Evolutionary conservation across 2,113 vertebrate genomes (phyloP).

Genomic region (Leptobrachium ailaonicum): DNA sequence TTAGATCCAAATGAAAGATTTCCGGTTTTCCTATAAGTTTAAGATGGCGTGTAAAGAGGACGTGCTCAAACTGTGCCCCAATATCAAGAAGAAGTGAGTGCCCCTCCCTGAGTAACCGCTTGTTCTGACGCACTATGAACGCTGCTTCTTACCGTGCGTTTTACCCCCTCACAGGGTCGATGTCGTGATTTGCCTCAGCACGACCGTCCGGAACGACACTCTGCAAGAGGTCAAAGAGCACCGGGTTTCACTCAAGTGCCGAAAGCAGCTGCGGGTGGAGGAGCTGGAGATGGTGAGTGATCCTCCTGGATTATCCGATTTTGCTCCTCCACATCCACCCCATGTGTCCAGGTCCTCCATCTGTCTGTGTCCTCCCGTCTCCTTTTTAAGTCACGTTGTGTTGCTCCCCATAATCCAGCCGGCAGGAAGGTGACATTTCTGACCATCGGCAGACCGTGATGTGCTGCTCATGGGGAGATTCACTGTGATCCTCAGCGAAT

Average conservation of each 20-base stretch:
- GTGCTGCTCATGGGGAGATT: too few relatives aligned
- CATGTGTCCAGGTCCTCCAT: too few relatives aligned
- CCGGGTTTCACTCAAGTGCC: slow-evolving; percentile 91
- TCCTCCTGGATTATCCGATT: too few relatives aligned
- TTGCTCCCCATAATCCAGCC: too few relatives aligned
- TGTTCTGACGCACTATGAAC: too few relatives aligned
- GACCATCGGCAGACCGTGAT: too few relatives aligned
- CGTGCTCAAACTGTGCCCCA: slow-evolving; percentile 92
- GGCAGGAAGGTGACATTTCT: too few relatives aligned
- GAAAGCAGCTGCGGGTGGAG: slow-evolving; percentile 92
- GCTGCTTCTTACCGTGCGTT: background rate
- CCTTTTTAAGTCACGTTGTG: too few relatives aligned
- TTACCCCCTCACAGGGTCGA: slow-evolving; percentile 77
- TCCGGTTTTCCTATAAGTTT: slow-evolving; percentile 96
- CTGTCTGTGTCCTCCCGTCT: too few relatives aligned
- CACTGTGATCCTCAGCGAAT: too few relatives aligned
- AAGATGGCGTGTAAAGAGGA: slow-evolving; percentile 99
- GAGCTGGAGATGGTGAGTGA: slow-evolving; percentile 91
- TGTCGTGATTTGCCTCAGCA: slow-evolving; percentile 94
- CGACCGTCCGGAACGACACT: slow-evolving; percentile 93
- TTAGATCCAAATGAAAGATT: slow-evolving; percentile 97
- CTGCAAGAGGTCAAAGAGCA: slow-evolving; percentile 92
- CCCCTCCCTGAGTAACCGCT: background rate
- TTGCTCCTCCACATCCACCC: too few relatives aligned
- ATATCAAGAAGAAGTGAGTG: slow-evolving; percentile 95